These are phyloP conservation scores for Steinernema hermaphroditum DNA, from an alignment of 2,888 invertebrate genomes.

Conservation along the genomic window DNA sequence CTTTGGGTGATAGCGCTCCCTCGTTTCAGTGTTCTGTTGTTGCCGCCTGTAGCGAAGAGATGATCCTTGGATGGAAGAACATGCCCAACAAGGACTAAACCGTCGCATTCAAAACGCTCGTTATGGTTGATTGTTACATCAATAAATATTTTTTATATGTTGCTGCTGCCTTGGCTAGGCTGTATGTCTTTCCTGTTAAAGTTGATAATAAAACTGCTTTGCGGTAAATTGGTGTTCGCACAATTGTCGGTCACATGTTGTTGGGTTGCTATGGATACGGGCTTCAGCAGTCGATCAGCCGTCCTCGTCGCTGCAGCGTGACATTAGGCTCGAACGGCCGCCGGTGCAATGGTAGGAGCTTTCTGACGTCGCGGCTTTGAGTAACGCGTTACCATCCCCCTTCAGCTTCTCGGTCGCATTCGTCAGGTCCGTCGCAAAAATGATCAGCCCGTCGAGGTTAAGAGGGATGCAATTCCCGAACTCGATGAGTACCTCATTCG, in stretches of 20 bases:
- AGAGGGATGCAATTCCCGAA: conserved; percentile 72
- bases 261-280: conserved; percentile 24
- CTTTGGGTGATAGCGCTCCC: not conserved
- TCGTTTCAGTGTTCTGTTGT: conserved; percentile 58
- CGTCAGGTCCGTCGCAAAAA: conserved; percentile 47
- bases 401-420: conserved; percentile 53
- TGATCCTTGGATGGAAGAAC: conserved; percentile 63
- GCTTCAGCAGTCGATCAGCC: not conserved
- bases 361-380: not conserved
- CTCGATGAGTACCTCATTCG: conserved; percentile 85
- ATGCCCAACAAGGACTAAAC: conserved; percentile 61
- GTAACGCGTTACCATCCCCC: not conserved
- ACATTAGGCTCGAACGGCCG: not conserved
- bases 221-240: not conserved
- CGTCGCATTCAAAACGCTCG: conserved; percentile 7
- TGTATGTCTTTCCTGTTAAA: conserved; percentile 22
- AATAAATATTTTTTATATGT: conserved; percentile 11
- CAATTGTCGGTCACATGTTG: not conserved
- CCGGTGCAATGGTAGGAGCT: conserved; percentile 9
- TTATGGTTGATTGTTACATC: conserved; percentile 17
- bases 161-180: conserved; percentile 6
- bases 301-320: not conserved
- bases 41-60: conserved; percentile 65
- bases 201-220: conserved; percentile 25
- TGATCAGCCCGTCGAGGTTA: conserved; percentile 42